A percentile compares a stretch with the other conserved stretches of the same genome.
These are phyloP conservation scores for Zaprionus obscuricornis DNA, from an alignment of 2,888 invertebrate genomes.

Conservation along the genomic window DNA sequence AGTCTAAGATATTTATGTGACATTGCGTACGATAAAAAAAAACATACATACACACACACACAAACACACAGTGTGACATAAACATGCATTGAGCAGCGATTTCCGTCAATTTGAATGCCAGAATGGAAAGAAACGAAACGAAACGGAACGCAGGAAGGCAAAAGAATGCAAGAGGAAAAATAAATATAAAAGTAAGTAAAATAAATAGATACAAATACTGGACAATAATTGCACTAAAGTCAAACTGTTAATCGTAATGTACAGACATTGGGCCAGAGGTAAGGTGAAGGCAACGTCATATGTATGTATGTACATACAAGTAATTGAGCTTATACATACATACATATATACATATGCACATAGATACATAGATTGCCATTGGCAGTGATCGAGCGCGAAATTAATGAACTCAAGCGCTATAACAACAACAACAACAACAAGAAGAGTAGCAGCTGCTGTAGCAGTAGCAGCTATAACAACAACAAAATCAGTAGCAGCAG, in stretches of 20 bases:
- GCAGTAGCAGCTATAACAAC: constrained; percentile 1
- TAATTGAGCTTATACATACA: not conserved
- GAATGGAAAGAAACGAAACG: too few relatives aligned
- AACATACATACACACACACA: constrained; percentile 1
- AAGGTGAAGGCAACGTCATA: too few relatives aligned
- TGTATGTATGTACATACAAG: not conserved
- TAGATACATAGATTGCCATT: constrained; percentile 24
- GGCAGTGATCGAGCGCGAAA: constrained; percentile 46
- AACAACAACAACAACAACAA: not conserved
- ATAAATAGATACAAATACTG: constrained; percentile 33
- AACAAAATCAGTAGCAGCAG: not conserved
- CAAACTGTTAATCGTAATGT: constrained; percentile 38
- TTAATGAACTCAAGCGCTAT: constrained; percentile 32
- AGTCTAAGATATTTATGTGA: too few relatives aligned
- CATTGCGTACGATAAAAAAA: too few relatives aligned
- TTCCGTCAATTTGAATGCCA: constrained; percentile 40
- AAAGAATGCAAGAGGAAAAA: constrained; percentile 5
- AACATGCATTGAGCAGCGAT: constrained; percentile 33
- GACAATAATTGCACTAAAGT: constrained; percentile 41
- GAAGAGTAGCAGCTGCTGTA: not conserved
- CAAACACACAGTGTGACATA: not conserved
- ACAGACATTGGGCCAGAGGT: too few relatives aligned
- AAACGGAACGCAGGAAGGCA: constrained; percentile 12
- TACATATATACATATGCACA: not conserved
- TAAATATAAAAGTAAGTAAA: not conserved